phyloP scores from a whole-genome alignment of 37 sponge, comb jelly and placozoan species.

The Dysidea cf. avara region DNA sequence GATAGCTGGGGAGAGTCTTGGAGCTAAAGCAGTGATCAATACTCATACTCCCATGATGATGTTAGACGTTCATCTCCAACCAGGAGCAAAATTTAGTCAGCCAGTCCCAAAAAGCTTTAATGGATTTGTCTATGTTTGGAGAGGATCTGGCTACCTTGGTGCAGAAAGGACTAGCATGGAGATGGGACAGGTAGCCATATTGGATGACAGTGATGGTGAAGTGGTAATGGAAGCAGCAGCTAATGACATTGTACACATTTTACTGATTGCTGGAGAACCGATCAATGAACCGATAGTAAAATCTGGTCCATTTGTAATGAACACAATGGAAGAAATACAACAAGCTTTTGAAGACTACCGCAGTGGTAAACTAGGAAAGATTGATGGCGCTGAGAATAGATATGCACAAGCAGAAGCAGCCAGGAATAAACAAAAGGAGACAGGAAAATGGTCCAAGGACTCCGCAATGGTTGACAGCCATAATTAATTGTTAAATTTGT shows the following conservation, averaged over 20 bases:
- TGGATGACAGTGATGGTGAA: constrained; percentile 56
- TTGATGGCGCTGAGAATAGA: constrained; percentile 61
- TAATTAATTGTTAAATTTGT: too few relatives aligned
- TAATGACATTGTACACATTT: constrained; percentile 36
- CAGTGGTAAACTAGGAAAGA: constrained; percentile 61
- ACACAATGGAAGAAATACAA: constrained; percentile 77
- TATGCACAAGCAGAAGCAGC: constrained; percentile 57
- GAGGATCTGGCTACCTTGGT: constrained; percentile 67
- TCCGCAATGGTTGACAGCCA: too few relatives aligned
- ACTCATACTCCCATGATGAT: constrained; percentile 76
- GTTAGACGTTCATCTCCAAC: constrained; percentile 57
- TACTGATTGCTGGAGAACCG: constrained; percentile 78
- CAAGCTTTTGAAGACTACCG: constrained; percentile 84
- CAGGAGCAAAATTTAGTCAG: constrained; percentile 61
- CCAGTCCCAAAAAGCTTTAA: constrained; percentile 60
- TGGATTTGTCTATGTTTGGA: constrained; percentile 77
- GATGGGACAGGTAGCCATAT: constrained; percentile 62
- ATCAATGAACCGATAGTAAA: constrained; percentile 65
- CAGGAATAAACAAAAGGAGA: constrained; percentile 41
- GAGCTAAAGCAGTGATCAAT: constrained; percentile 62
- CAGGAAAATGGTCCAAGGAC: too few relatives aligned
- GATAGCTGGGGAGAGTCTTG: constrained; percentile 84
- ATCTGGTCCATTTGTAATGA: constrained; percentile 94
- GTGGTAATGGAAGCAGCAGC: constrained; percentile 48
- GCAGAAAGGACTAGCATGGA: constrained; percentile 27